Conservation (phyloP, 2,797 vertebrate species). For the Diplodus sargus region DNA sequence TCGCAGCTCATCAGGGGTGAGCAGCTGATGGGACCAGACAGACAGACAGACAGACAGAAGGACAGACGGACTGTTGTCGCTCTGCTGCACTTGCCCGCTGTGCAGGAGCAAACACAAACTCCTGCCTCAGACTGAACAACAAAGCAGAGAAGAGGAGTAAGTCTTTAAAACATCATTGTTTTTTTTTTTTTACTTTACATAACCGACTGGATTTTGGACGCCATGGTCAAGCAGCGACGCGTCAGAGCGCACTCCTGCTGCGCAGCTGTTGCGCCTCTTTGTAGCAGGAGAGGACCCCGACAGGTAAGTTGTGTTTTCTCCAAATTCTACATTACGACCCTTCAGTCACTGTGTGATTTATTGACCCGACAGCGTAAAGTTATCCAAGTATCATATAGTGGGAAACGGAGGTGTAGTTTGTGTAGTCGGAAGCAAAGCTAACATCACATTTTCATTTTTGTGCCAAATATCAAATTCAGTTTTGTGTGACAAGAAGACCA, state of each 20-base stretch:
- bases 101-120: constrained; percentile 11
- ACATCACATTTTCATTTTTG: not conserved
- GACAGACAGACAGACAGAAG: not conserved
- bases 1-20: constrained; percentile 55
- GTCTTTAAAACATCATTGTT: not conserved
- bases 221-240: constrained; percentile 74
- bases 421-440: not conserved
- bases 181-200: not conserved
- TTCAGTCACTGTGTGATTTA: not conserved
- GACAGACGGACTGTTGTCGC: constrained; percentile 44
- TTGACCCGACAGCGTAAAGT: not conserved
- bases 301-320: constrained; percentile 60
- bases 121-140: not conserved
- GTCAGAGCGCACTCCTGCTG: constrained; percentile 50
- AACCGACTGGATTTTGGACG: not conserved
- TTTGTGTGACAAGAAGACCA: not conserved
- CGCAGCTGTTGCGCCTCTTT: constrained; percentile 52
- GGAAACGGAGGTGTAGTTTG: not conserved
- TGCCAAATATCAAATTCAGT: not conserved
- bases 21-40: constrained; percentile 54
- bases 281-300: constrained; percentile 45
- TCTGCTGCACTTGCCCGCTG: constrained; percentile 30
- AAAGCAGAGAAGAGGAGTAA: not conserved
- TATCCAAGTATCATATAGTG: not conserved
- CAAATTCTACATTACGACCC: not conserved